These are phyloP conservation scores for Itoplectis maculator DNA, from an alignment of 2,888 invertebrate genomes.

Conservation along the genomic window DNA sequence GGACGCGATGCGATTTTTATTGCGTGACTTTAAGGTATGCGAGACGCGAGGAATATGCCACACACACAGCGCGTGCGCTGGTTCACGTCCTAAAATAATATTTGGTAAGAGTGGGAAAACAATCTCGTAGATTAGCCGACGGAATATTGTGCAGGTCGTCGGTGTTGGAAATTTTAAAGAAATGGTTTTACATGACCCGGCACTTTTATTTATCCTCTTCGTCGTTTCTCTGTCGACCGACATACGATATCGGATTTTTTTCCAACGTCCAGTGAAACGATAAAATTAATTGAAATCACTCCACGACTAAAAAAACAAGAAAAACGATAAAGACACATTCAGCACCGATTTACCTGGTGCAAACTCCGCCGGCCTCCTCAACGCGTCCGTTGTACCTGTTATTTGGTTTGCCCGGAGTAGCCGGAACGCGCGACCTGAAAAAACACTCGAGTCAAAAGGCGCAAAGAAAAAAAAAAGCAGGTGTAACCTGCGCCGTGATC, in stretches of 20 bases:
- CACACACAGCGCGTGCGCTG: too few relatives aligned
- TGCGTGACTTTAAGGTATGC: background rate
- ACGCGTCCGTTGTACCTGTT: background rate
- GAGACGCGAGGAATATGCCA: background rate
- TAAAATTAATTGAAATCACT: too few relatives aligned
- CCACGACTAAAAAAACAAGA: too few relatives aligned
- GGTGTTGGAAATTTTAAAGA: background rate
- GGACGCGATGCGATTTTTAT: background rate
- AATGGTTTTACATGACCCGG: background rate
- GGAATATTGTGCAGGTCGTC: background rate
- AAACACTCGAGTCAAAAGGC: constrained; percentile 6
- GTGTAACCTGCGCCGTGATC: constrained; percentile 22
- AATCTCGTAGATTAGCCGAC: constrained; percentile 1
- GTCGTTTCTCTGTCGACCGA: background rate
- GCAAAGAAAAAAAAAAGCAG: background rate
- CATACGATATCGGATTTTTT: background rate
- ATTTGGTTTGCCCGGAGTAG: background rate
- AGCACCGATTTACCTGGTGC: too few relatives aligned
- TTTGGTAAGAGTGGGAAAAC: constrained; percentile 27
- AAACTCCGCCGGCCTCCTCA: too few relatives aligned
- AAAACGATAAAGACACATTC: background rate
- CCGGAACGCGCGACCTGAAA: constrained; percentile 18
- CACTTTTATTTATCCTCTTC: too few relatives aligned
- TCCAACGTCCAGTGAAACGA: too few relatives aligned
- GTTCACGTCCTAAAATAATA: constrained; percentile 17